Percentiles rank a stretch among this genome's conserved stretches.
Conservation (phyloP, 2,797 vertebrate species). For the Urosaurus nigricauda region DNA sequence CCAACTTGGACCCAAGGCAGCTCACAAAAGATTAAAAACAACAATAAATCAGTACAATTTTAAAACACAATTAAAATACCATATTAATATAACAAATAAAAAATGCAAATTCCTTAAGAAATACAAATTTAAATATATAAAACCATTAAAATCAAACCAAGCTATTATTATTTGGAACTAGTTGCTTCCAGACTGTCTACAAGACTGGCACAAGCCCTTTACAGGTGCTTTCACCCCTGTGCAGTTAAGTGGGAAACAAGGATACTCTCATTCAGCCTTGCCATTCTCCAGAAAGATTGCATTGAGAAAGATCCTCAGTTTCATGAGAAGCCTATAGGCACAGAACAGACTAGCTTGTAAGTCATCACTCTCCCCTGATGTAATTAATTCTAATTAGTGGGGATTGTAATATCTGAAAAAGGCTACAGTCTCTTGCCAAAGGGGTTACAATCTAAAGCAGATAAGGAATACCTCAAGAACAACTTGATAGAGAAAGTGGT, state of each 20-base stretch:
- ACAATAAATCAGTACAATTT: too few species aligned
- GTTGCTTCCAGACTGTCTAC: too few species aligned
- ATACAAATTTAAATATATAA: too few species aligned
- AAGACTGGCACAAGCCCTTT: neutral
- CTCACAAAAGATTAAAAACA: too few species aligned
- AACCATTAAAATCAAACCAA: too few species aligned
- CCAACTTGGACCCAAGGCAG: too few species aligned
- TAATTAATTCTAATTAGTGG: neutral
- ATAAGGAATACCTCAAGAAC: neutral
- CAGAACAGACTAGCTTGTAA: neutral
- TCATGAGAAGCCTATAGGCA: neutral
- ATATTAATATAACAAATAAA: too few species aligned
- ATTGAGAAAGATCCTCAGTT: neutral
- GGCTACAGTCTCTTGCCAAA: neutral
- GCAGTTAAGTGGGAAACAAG: neutral
- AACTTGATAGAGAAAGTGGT: neutral
- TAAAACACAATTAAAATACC: too few species aligned
- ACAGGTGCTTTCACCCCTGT: neutral
- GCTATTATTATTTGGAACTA: too few species aligned
- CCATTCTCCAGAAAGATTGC: neutral
- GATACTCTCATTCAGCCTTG: neutral
- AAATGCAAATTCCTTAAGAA: too few species aligned
- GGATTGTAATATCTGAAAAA: neutral
- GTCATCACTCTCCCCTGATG: neutral
- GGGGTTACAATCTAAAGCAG: neutral